Percentiles rank a stretch among this genome's conserved stretches.
Evolutionary conservation across 2,888 invertebrate species (phyloP).

Genomic region (Byasa hedistus): DNA sequence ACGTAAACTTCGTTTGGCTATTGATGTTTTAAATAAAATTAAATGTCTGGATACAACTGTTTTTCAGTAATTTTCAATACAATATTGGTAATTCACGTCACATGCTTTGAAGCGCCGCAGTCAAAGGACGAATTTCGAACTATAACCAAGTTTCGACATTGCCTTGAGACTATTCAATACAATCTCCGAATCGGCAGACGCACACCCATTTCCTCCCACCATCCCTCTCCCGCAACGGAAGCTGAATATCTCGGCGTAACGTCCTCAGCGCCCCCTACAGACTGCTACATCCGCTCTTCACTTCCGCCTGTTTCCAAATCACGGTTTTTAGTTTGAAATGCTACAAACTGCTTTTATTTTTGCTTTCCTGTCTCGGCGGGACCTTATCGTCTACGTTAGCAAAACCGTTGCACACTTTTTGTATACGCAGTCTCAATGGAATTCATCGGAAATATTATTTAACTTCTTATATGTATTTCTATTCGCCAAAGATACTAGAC

Average conservation of each 20-base stretch:
- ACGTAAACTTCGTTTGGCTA: no score
- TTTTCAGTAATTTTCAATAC: background rate
- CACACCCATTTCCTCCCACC: conserved; percentile 59
- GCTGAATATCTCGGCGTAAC: conserved; percentile 62
- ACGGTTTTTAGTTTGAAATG: conserved; percentile 54
- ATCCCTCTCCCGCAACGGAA: conserved; percentile 55
- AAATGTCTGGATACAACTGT: no score
- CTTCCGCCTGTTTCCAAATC: conserved; percentile 61
- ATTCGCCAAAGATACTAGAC: no score
- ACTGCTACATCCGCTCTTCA: conserved; percentile 67
- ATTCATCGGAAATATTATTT: background rate
- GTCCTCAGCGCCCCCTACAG: conserved; percentile 56
- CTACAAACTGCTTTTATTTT: conserved; percentile 46
- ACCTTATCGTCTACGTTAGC: conserved; percentile 12
- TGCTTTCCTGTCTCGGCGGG: conserved; percentile 37
- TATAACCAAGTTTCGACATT: conserved; percentile 29
- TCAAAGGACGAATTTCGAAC: conserved; percentile 30
- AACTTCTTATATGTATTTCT: background rate
- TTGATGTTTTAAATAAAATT: no score
- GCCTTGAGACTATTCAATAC: conserved; percentile 41
- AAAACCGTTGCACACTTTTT: conserved; percentile 8
- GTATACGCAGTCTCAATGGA: conserved; percentile 5
- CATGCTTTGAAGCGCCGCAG: conserved; percentile 8
- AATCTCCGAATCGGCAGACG: conserved; percentile 56
- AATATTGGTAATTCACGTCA: conserved; percentile 14